These are phyloP conservation scores for Arrhamphus sclerolepis DNA, from an alignment of 2,797 vertebrate species.

Conservation along the genomic window DNA sequence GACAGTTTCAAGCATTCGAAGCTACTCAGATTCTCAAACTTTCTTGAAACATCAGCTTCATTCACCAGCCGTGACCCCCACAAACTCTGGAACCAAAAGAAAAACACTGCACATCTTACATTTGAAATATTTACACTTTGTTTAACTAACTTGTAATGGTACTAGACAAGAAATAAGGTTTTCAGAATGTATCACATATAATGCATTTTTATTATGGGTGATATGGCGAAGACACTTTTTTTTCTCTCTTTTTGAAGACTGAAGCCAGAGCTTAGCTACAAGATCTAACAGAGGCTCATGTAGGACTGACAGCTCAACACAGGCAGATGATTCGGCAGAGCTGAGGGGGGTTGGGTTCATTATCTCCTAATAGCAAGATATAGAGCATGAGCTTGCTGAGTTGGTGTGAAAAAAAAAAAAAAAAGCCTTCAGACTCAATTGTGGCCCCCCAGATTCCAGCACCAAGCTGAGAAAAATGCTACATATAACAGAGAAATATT, in stretches of 20 bases:
- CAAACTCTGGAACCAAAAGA: conserved; percentile 9
- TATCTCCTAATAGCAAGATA: conserved; percentile 75
- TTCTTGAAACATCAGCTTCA: conserved; percentile 31
- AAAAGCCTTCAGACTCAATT: conserved; percentile 69
- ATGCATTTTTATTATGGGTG: too few species aligned
- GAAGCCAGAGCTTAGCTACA: too few species aligned
- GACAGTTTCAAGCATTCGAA: conserved; percentile 25
- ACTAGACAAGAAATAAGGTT: too few species aligned
- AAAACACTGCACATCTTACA: too few species aligned
- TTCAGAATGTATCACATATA: too few species aligned
- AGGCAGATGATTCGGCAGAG: conserved; percentile 61
- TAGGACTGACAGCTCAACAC: conserved; percentile 66
- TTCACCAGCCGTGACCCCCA: conserved; percentile 13
- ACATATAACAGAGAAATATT: conserved; percentile 47
- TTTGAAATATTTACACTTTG: too few species aligned
- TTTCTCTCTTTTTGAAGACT: too few species aligned
- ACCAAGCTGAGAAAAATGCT: conserved; percentile 47
- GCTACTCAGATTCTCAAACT: conserved; percentile 20
- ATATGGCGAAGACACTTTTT: too few species aligned
- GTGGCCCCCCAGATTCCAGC: conserved; percentile 43
- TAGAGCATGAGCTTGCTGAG: conserved; percentile 57
- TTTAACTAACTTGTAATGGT: too few species aligned
- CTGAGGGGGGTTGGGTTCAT: conserved; percentile 54
- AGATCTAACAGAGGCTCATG: conserved; percentile 60
- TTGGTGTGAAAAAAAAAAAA: conserved; percentile 51